A percentile compares a stretch with the other conserved stretches of the same genome.
These are phyloP conservation scores for Boloria selene DNA, from an alignment of 2,888 invertebrate species.

Conservation along the genomic window DNA sequence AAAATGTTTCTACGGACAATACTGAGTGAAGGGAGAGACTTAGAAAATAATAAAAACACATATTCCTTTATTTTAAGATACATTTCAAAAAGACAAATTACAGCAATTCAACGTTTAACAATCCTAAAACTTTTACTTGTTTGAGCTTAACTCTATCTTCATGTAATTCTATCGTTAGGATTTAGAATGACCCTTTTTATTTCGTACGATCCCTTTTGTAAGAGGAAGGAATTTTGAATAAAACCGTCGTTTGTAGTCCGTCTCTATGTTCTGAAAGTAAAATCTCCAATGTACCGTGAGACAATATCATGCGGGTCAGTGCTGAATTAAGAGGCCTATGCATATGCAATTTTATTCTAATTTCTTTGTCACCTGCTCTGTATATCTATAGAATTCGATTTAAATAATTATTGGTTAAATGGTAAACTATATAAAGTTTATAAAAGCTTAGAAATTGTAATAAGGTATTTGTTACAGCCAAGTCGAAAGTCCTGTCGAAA, in stretches of 20 bases:
- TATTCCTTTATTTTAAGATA: too few relatives aligned
- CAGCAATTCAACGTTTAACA: background rate
- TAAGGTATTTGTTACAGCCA: too few relatives aligned
- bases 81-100: background rate
- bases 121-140: constrained; percentile 21
- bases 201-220: constrained; percentile 32
- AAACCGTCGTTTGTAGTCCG: constrained; percentile 43
- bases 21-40: too few relatives aligned
- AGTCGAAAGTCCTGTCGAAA: too few relatives aligned
- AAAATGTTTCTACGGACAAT: too few relatives aligned
- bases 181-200: constrained; percentile 29
- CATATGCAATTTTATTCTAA: constrained; percentile 25
- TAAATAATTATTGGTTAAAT: background rate
- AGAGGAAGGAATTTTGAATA: constrained; percentile 39
- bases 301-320: constrained; percentile 30
- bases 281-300: constrained; percentile 37
- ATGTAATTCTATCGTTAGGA: constrained; percentile 34
- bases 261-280: constrained; percentile 40
- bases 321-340: constrained; percentile 25
- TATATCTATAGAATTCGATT: background rate
- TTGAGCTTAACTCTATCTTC: constrained; percentile 30
- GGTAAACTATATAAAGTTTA: background rate
- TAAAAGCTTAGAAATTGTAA: background rate
- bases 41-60: too few relatives aligned
- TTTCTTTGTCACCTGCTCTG: constrained; percentile 6